Percentiles rank a stretch among this genome's conserved stretches.
phyloP scores from a whole-genome alignment of 2,888 invertebrate genomes.

The Eupeodes latifasciatus region DNA sequence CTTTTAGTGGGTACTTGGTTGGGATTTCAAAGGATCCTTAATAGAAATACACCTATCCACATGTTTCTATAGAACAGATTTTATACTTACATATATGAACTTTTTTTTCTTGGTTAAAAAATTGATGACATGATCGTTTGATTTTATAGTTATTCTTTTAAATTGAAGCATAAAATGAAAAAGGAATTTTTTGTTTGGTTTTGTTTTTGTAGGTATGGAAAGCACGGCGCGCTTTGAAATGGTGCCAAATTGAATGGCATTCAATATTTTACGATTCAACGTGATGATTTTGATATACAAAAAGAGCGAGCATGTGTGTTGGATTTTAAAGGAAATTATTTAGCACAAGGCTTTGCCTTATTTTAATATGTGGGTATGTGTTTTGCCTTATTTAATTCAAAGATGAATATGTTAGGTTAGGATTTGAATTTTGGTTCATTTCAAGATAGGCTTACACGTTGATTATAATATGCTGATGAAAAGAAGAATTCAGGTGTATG shows the following conservation, averaged over 20 bases:
- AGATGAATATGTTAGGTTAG: neutral
- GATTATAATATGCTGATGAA: neutral
- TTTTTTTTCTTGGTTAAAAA: constrained; percentile 30
- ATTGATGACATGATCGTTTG: constrained; percentile 65
- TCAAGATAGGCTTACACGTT: neutral
- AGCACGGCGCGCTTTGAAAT: constrained; percentile 7
- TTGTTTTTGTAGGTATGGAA: neutral
- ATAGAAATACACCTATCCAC: neutral
- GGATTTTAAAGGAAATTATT: constrained; percentile 1
- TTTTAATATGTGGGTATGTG: neutral
- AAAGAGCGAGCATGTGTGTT: constrained; percentile 14
- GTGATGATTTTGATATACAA: constrained; percentile 14
- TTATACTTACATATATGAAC: no score
- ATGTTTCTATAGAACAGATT: no score
- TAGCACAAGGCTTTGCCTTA: neutral
- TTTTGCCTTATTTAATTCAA: neutral
- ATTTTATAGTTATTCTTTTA: constrained; percentile 64
- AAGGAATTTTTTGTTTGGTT: constrained; percentile 12
- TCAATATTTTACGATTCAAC: constrained; percentile 49
- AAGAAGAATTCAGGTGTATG: no score
- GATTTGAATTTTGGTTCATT: neutral
- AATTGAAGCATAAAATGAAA: constrained; percentile 64
- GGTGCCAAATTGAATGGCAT: constrained; percentile 53
- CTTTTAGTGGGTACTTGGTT: constrained; percentile 65
- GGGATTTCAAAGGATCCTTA: constrained; percentile 28